Conservation (phyloP, 2,888 invertebrate genomes). For the Pemphredon lugubris region DNA sequence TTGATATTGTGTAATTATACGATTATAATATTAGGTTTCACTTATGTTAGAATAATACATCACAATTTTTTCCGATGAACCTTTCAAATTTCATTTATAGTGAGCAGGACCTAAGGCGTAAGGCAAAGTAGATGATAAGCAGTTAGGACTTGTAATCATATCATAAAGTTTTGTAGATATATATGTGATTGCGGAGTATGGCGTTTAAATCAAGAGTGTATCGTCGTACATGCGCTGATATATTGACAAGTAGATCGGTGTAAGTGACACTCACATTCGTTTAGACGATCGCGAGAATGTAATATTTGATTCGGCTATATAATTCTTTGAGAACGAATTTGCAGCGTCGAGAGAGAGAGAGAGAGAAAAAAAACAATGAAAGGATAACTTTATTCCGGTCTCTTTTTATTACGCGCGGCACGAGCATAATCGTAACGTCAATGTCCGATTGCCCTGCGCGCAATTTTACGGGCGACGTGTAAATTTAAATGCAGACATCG, state of each 20-base stretch:
- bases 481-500: constrained; percentile 26
- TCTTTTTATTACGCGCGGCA: background rate
- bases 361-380: background rate
- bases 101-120: constrained; percentile 62
- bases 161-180: constrained; percentile 69
- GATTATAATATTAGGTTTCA: constrained; percentile 37
- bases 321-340: constrained; percentile 36
- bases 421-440: background rate
- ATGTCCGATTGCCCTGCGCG: background rate
- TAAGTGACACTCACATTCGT: constrained; percentile 7
- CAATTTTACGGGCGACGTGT: background rate
- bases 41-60: constrained; percentile 39
- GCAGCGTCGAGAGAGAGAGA: background rate
- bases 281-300: constrained; percentile 11
- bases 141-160: constrained; percentile 73
- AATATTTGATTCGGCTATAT: background rate
- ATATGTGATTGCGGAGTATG: constrained; percentile 50
- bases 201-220: constrained; percentile 58
- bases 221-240: constrained; percentile 36
- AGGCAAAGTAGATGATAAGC: constrained; percentile 56
- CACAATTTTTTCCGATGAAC: constrained; percentile 48
- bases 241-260: background rate
- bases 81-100: constrained; percentile 49
- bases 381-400: background rate
- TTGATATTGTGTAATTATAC: constrained; percentile 31